Conservation (phyloP, 2,797 vertebrate genomes). For the Hydrophis major region DNA sequence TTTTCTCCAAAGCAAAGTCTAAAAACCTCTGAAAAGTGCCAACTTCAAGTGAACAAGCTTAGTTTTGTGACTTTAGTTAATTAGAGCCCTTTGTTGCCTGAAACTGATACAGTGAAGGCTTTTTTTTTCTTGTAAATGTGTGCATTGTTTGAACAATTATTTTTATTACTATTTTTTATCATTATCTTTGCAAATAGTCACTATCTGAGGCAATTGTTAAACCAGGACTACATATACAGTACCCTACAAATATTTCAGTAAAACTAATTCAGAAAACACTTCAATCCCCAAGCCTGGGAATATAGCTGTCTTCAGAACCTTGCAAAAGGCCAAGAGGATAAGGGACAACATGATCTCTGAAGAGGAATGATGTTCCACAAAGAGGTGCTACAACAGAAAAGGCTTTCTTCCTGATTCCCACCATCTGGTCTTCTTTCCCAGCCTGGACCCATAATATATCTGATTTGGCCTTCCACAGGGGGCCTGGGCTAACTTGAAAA, state of each 20-base stretch:
- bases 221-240: background rate
- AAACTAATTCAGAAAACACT: background rate
- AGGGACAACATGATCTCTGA: background rate
- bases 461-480: background rate
- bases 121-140: background rate
- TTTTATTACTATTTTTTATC: background rate
- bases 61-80: background rate
- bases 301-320: background rate
- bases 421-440: background rate
- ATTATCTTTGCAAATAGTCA: background rate
- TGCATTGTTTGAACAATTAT: background rate
- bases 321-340: background rate
- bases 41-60: background rate
- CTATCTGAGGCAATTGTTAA: background rate
- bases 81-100: background rate
- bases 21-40: background rate
- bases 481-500: background rate
- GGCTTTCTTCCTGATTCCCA: background rate
- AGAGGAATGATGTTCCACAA: background rate
- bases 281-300: background rate
- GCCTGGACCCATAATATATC: background rate
- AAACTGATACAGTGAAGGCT: background rate
- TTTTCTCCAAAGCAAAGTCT: background rate
- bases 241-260: background rate
- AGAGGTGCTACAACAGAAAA: background rate